Evolutionary conservation across 2,797 vertebrate genomes (phyloP), one percentile per base, ranked within the genome.

Genomic region (Esox masquinongy): DNA sequence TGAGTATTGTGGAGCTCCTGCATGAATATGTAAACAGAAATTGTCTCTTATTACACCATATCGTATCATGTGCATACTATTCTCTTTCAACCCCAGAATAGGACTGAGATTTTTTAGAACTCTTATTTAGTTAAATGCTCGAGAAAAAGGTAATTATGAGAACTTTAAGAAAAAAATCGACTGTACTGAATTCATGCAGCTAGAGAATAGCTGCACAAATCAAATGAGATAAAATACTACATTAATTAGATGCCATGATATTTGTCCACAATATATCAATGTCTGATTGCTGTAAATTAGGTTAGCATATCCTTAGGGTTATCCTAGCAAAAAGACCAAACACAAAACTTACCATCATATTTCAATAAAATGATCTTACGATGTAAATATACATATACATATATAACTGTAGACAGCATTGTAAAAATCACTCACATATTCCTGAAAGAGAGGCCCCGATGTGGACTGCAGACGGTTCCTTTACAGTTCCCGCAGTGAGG

Each of bases 391-490:
- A 26, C 24, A 15, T 70, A 49, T 73, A 72, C 59, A 24, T 73
- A 72, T 68, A 24, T 24, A 53, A 61, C 68, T 26, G 34, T 70
- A 68, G 31, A 22, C 51, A 68, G 66, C 19, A 16, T 36, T 51
- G 29, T 49, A 79, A 77, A 77, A 8, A 19, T 74, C 47, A 93
- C 90, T 95, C 82, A 95, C 95, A 95, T 95, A 86, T 87, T 94
- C 85, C 80, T 88, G 72, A 79, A 77, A 86, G 81, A 82, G 49
- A 75, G 74, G 78, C 84, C 70, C 72, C 67, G 39, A 76, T 59
- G 74, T 80, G 59, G 85, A 67, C 79, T 77, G 85, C 83, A 74
- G 79, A 79, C 78, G 78, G 86, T 79, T 84, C 83, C 80, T 79
- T 86, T 79, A 49, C 83, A 84, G 87, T 83, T 86, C 68, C 81